Evolutionary conservation across 2,113 vertebrate species (phyloP).

Genomic region (Muscicapa adusta): DNA sequence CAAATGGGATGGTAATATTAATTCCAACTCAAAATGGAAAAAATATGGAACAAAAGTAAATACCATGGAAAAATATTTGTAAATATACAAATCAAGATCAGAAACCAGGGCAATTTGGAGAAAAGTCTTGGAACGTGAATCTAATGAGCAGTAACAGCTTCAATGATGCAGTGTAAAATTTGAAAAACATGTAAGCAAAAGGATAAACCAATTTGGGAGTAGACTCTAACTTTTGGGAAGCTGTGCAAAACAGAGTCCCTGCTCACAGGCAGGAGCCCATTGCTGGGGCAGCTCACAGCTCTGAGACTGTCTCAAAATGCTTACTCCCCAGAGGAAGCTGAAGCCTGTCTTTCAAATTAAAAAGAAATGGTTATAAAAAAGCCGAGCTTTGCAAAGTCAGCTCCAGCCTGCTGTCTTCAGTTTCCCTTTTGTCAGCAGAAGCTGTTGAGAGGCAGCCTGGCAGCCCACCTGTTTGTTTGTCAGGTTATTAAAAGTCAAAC

Average conservation of each 20-base stretch:
- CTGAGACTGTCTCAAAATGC: not conserved
- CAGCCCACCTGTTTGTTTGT: slow-evolving; percentile 24
- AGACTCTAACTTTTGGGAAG: not conserved
- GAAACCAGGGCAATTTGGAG: not conserved
- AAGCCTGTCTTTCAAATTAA: slow-evolving; percentile 5
- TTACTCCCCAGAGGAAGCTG: slow-evolving; percentile 1
- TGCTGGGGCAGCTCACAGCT: not conserved
- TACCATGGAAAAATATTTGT: not conserved
- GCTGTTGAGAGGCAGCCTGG: not conserved
- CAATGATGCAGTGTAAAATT: not conserved
- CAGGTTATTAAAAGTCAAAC: slow-evolving; percentile 10
- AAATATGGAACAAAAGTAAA: not conserved
- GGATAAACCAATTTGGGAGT: not conserved
- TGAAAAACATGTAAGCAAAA: not conserved
- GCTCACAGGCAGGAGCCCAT: not conserved
- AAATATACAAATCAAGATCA: not conserved
- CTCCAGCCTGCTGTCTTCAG: not conserved
- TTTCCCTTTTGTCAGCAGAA: slow-evolving; percentile 34
- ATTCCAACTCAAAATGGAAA: not conserved
- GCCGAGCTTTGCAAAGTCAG: not conserved
- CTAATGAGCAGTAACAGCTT: not conserved
- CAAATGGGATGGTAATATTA: not conserved
- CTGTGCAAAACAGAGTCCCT: not conserved
- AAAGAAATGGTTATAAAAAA: slow-evolving; percentile 23
- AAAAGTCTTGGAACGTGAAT: not conserved